A percentile compares a stretch with the other conserved stretches of the same genome.
Evolutionary conservation across 2,113 vertebrate species (phyloP).

Genomic region (Gulo gulo): DNA sequence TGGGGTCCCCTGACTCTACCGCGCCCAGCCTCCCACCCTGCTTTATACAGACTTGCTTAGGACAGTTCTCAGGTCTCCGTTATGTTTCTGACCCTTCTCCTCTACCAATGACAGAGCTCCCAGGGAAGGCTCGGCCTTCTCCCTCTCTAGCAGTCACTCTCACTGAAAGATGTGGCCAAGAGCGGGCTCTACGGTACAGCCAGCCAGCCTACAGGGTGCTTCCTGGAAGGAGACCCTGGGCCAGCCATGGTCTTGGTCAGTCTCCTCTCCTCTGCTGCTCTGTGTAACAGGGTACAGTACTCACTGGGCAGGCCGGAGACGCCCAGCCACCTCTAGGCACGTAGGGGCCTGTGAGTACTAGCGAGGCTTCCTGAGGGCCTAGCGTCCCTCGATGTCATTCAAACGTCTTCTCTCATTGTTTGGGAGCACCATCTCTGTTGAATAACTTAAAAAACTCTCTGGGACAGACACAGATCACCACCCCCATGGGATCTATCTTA

Average conservation of each 20-base stretch:
- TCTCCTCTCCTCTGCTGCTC: not conserved
- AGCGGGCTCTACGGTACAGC: not conserved
- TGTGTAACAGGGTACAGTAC: not conserved
- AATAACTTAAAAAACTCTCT: not conserved
- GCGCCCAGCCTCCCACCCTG: not conserved
- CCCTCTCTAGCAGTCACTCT: not conserved
- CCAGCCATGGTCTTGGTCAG: not conserved
- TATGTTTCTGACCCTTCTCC: not conserved
- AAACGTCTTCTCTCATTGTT: not conserved
- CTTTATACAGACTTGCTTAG: not conserved
- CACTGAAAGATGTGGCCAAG: fast-evolving
- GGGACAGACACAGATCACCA: not conserved
- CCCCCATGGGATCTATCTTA: not conserved
- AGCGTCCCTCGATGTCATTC: not conserved
- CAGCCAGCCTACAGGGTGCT: too few relatives aligned
- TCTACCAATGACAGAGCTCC: not conserved
- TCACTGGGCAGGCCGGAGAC: not conserved
- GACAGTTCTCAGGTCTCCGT: not conserved
- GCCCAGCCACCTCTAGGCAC: not conserved
- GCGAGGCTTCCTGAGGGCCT: not conserved
- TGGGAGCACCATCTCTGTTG: not conserved
- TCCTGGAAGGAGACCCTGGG: not conserved
- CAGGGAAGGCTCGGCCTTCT: not conserved
- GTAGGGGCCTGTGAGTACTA: not conserved
- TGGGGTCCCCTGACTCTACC: not conserved